These are phyloP conservation scores for Coelogynopora nodosa DNA, from an alignment of 2,888 invertebrate genomes.

Conservation along the genomic window DNA sequence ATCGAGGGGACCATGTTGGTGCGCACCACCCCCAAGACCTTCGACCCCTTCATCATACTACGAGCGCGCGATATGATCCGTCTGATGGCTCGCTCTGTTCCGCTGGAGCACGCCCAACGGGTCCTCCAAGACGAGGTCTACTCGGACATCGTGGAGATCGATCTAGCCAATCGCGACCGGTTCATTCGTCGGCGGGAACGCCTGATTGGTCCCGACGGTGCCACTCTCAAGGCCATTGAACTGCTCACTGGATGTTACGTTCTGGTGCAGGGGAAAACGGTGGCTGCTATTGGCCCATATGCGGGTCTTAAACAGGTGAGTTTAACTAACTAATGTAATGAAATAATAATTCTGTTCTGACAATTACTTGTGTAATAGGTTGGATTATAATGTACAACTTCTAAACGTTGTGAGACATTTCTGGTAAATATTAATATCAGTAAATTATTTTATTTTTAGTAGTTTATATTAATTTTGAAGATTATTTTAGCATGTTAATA, in stretches of 20 bases:
- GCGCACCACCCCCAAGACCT: slow-evolving; percentile 84
- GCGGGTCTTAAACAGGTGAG: slow-evolving; percentile 69
- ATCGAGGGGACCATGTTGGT: slow-evolving; percentile 92
- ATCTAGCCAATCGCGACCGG: slow-evolving; percentile 80
- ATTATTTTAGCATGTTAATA: no score
- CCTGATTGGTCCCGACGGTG: slow-evolving; percentile 93
- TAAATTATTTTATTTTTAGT: no score
- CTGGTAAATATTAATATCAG: no score
- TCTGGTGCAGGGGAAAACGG: slow-evolving; percentile 92
- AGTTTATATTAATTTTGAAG: no score
- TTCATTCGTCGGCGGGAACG: slow-evolving; percentile 90
- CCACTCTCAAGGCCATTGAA: slow-evolving; percentile 85
- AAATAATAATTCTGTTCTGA: no score
- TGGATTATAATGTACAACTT: no score
- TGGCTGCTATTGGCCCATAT: slow-evolving; percentile 90
- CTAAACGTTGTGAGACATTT: no score
- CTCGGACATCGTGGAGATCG: slow-evolving; percentile 86
- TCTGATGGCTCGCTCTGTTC: slow-evolving; percentile 87
- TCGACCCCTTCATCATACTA: slow-evolving; percentile 94
- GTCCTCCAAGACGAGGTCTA: slow-evolving; percentile 77
- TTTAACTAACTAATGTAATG: no score
- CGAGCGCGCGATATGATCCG: slow-evolving; percentile 94
- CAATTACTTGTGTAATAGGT: no score
- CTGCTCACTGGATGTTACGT: slow-evolving; percentile 91
- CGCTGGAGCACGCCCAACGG: slow-evolving; percentile 73